These are phyloP conservation scores for Bombus waltoni DNA, from an alignment of 1,140 invertebrate species.

Conservation along the genomic window DNA sequence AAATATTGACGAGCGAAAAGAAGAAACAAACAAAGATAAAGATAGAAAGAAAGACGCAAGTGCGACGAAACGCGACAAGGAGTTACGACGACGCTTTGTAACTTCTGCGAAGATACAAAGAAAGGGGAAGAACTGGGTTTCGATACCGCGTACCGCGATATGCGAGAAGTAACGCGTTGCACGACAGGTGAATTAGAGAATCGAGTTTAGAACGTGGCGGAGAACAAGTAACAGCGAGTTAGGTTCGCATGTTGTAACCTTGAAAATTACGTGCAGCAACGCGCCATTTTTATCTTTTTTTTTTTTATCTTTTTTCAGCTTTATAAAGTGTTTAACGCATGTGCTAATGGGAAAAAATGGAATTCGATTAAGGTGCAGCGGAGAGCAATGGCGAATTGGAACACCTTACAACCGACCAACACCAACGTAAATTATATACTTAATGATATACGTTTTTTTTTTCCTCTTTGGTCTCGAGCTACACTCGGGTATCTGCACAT, in stretches of 20 bases:
- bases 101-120: background rate
- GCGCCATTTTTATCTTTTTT: too few relatives aligned
- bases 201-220: background rate
- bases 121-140: background rate
- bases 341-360: background rate
- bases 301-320: background rate
- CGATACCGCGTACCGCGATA: too few relatives aligned
- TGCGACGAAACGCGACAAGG: background rate
- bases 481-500: background rate
- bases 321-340: background rate
- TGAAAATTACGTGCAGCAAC: background rate
- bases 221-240: background rate
- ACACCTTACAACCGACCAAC: background rate
- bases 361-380: background rate
- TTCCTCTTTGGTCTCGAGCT: background rate
- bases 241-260: background rate
- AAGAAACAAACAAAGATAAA: background rate
- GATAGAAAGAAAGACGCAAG: background rate
- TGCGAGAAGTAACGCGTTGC: too few relatives aligned
- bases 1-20: background rate
- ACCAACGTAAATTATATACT: background rate
- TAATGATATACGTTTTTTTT: background rate
- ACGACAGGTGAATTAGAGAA: too few relatives aligned
- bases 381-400: background rate
- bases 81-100: background rate